Base-by-base conservation (phyloP, 2,113 vertebrate species). In the Oplegnathus fasciatus region DNA sequence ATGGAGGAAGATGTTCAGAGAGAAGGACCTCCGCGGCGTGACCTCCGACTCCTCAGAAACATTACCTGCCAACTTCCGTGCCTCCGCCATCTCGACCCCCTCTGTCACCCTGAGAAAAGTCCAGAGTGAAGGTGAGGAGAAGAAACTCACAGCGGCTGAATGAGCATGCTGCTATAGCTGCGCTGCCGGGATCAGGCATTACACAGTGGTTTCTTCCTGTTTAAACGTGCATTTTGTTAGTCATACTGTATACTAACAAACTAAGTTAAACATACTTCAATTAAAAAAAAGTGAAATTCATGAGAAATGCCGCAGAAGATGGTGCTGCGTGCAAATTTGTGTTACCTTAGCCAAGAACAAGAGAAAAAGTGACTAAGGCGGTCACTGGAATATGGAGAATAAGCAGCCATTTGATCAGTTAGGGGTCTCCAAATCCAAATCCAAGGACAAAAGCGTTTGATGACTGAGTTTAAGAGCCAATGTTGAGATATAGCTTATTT, bases 1-100 rank as follows among this genome's bases (percentile, higher is more conserved):
- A 6, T 98, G 97, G 97, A 94, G 97, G 92, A 98, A 97, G 95
- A 97, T 98, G 97, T 98, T 98, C 91, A 90, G 97, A 28, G 97
- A 98, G 94, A 98, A 98, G 87, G 97, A 98, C 89, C 96, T 98
- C 74, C 96, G 97, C 3, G 97, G 97, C 0, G 96, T 98, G 70
- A 97, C 97, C 70, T 97, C 97, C 0, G 97, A 98, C 84, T 97
- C 97, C 2, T 96, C 97, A 2, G 97, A 98, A 94, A 98, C 97
- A 73, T 91, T 98, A 92, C 97, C 97, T 68, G 97, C 97, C 90
- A 98, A 98, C 92, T 98, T 98, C 92, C 97, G 97, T 90, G 97
- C 97, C 89, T 97, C 97, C 28, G 97, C 97, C 84, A 95, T 98
- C 88, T 96, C 97, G 48, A 97, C 97, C 11, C 96, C 97, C 4